Evolutionary conservation across 2,888 invertebrate species (phyloP).

Genomic region (Crocallis elinguaria): DNA sequence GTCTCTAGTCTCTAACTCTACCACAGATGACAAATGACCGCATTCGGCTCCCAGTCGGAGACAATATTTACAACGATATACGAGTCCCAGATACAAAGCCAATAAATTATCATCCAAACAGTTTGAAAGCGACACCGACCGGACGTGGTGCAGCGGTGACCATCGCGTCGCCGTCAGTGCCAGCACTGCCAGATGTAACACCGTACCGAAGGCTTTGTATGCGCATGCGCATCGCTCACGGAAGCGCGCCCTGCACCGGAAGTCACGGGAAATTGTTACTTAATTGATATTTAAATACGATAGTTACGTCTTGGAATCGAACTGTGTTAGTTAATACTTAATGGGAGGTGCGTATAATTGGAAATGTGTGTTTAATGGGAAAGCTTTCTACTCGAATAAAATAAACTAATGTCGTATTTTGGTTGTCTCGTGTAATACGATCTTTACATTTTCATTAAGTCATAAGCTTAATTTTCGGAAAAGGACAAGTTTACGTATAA

Average conservation of each 20-base stretch:
- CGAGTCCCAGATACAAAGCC: slow-evolving; percentile 20
- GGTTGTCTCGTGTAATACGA: too few relatives aligned
- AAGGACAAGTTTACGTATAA: too few relatives aligned
- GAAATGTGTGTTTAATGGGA: not conserved
- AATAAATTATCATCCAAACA: slow-evolving; percentile 28
- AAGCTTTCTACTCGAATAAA: too few relatives aligned
- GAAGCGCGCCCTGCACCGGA: slow-evolving; percentile 64
- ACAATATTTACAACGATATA: slow-evolving; percentile 21
- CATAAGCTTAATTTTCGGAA: too few relatives aligned
- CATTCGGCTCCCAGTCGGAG: slow-evolving; percentile 9
- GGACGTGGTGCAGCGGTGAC: slow-evolving; percentile 21
- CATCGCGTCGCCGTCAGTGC: slow-evolving; percentile 10
- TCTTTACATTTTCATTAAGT: too few relatives aligned
- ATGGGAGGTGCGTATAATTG: not conserved
- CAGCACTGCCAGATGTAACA: slow-evolving; percentile 61
- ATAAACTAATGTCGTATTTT: too few relatives aligned
- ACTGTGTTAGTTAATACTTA: slow-evolving; percentile 31
- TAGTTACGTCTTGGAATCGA: slow-evolving; percentile 31
- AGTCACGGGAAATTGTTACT: slow-evolving; percentile 61
- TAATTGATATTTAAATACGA: slow-evolving; percentile 73
- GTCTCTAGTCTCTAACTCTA: not conserved
- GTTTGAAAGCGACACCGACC: slow-evolving; percentile 30
- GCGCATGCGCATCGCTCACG: slow-evolving; percentile 61
- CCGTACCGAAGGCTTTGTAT: slow-evolving; percentile 62
- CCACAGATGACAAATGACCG: slow-evolving; percentile 21